Conservation (phyloP, 2,888 invertebrate species). For the Oegoconia quadripuncta region DNA sequence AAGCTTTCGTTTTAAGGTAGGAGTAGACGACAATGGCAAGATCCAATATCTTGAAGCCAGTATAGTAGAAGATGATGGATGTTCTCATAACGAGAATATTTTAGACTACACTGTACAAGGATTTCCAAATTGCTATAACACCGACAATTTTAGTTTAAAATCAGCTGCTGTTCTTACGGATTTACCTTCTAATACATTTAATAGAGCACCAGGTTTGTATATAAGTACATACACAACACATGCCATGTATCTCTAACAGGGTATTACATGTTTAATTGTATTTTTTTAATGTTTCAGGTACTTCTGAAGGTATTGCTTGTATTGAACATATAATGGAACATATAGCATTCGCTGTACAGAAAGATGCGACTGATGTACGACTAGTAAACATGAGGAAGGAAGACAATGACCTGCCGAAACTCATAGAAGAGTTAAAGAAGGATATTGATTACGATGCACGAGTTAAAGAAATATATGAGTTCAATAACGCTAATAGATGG, state of each 20-base stretch:
- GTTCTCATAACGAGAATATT: slow-evolving; percentile 69
- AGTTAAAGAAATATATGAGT: slow-evolving; percentile 67
- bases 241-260: not conserved
- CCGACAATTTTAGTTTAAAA: slow-evolving; percentile 70
- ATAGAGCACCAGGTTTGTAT: slow-evolving; percentile 82
- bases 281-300: slow-evolving; percentile 43
- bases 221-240: not conserved
- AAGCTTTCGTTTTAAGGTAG: slow-evolving; percentile 56
- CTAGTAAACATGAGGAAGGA: slow-evolving; percentile 73
- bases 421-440: slow-evolving; percentile 75
- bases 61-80: slow-evolving; percentile 71
- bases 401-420: slow-evolving; percentile 62
- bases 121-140: slow-evolving; percentile 78
- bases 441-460: slow-evolving; percentile 77
- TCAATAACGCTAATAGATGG: slow-evolving; percentile 85
- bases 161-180: slow-evolving; percentile 79
- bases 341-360: slow-evolving; percentile 75
- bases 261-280: no score
- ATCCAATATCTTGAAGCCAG: slow-evolving; percentile 81
- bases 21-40: slow-evolving; percentile 80
- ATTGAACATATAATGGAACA: slow-evolving; percentile 85
- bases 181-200: slow-evolving; percentile 82
- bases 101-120: slow-evolving; percentile 43
- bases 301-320: slow-evolving; percentile 78
- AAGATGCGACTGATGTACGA: slow-evolving; percentile 80